Evolutionary conservation across 2,888 invertebrate species (phyloP), one percentile per base, ranked within the genome.

Genomic region (Leptopilina syphax): DNA sequence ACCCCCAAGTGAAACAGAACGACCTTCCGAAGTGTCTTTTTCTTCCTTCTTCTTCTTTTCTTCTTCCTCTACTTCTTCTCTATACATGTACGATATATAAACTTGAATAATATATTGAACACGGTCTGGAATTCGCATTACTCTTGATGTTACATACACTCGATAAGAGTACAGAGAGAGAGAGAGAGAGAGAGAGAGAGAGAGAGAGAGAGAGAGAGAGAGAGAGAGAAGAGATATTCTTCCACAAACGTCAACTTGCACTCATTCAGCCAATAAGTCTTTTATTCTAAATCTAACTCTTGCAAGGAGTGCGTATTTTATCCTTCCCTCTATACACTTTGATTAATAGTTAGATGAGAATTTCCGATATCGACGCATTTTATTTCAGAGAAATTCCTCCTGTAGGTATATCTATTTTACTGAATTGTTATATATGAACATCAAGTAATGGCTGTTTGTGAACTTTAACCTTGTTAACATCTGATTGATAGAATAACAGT

Each of bases 311-410:
- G 68, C 68, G 24, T 68, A 68, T 24, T 68, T 24, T 68, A 50
- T 50, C 13, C 68, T 70, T 70, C 68, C 50, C 50, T 50, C 68
- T 70, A 54, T 24, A 50, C 34, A 34, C 68, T 70, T 70, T 70
- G 68, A 70, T 70, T 70, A 70, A 54, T 70, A 12, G 50, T 13
- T 13, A 70, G 68, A 70, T 70, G 50, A 24, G 47, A 24, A 70
- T 10, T 27, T 27, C 47, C 47, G 68, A 70, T 70, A 70, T 70
- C 27, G 50, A 50, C 50, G 50, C 44, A 50, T 50, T 50, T 50
- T 50, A 50, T 12, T 10, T 50, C 9, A 50, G 50, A 50, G 50
- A 50, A 50, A 50, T 50, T 50, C 50, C 50, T 50, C 12, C 50
- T 10, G 44, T 7, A 10, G 50, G 12, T 50, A 50, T 50, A 50